Evolutionary conservation across 2,888 invertebrate genomes (phyloP).

Genomic region (Boloria euphrosyne): DNA sequence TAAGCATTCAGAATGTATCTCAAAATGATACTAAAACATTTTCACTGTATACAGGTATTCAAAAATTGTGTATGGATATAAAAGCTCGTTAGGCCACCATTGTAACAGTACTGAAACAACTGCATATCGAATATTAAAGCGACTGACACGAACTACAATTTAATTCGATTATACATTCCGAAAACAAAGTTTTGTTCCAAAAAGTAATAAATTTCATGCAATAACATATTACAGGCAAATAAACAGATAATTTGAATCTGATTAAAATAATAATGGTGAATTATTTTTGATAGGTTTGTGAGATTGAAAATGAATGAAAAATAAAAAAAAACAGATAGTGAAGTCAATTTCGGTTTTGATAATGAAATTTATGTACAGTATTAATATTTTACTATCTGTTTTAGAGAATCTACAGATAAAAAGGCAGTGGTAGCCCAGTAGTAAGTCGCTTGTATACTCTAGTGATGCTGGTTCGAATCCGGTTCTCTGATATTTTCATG

Average conservation of each 20-base stretch:
- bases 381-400: no score
- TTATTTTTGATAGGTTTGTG: slow-evolving; percentile 11
- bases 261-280: slow-evolving; percentile 8
- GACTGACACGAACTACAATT: slow-evolving; percentile 10
- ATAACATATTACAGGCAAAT: slow-evolving; percentile 8
- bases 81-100: slow-evolving; percentile 13
- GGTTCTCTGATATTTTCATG: no score
- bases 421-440: no score
- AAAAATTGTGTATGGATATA: neutral
- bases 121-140: slow-evolving; percentile 8
- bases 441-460: no score
- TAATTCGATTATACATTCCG: slow-evolving; percentile 20
- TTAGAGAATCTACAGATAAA: no score
- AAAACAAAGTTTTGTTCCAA: slow-evolving; percentile 14
- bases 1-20: no score
- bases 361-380: no score
- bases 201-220: slow-evolving; percentile 15
- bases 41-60: neutral
- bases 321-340: no score
- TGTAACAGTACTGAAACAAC: slow-evolving; percentile 9
- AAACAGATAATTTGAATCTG: slow-evolving; percentile 5
- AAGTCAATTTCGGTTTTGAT: no score
- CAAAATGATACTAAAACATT: no score
- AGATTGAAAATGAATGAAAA: neutral
- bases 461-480: no score